Percentiles rank a stretch among this genome's conserved stretches.
phyloP scores from a whole-genome alignment of 2,888 invertebrate species.

The Hoplodrina blanda region DNA sequence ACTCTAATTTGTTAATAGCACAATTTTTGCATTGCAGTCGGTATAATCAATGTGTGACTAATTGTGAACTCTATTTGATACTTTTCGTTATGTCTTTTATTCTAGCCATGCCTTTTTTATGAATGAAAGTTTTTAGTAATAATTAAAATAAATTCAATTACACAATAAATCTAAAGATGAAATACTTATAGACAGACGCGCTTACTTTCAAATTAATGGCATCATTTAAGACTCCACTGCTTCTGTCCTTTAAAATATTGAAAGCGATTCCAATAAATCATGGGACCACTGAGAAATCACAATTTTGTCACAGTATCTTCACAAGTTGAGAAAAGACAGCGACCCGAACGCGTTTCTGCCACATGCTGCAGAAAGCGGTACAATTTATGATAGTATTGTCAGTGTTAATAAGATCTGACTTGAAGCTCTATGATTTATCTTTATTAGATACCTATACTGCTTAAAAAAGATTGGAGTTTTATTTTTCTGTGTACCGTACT shows the following conservation, averaged over 20 bases:
- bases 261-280: constrained; percentile 38
- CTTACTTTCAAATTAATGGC: constrained; percentile 2
- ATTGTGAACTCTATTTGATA: constrained; percentile 19
- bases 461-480: not conserved
- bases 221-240: constrained; percentile 6
- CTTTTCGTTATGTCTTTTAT: not conserved
- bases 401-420: constrained; percentile 42
- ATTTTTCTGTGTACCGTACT: not conserved
- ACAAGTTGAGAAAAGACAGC: constrained; percentile 43
- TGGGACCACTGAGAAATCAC: constrained; percentile 43
- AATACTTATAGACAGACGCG: not conserved
- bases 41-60: constrained; percentile 25
- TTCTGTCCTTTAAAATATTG: constrained; percentile 36
- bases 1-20: not conserved
- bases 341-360: constrained; percentile 44
- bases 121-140: not conserved
- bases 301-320: constrained; percentile 47
- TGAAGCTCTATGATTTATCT: constrained; percentile 36
- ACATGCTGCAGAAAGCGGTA: constrained; percentile 51
- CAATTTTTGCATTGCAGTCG: constrained; percentile 14
- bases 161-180: not conserved
- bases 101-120: not conserved
- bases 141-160: too few relatives aligned
- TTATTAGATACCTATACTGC: not conserved
- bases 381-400: constrained; percentile 49